Evolutionary conservation across 2,113 vertebrate species (phyloP), one percentile per base, ranked within the genome.

Genomic region (Sterrhoptilus dennistouni): DNA sequence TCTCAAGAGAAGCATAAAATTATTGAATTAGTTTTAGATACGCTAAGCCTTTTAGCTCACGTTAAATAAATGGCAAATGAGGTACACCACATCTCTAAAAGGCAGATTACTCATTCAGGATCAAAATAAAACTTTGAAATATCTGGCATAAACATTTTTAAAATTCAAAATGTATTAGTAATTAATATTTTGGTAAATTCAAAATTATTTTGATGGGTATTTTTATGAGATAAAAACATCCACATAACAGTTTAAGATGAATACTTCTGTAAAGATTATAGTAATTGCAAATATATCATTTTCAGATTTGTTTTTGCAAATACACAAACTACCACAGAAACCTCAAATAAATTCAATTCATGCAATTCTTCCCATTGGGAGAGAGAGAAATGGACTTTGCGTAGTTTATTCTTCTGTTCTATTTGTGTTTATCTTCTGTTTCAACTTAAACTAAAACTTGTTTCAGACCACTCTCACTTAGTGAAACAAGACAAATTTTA

Each of bases 1-100:
- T 76, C 76, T 91, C 74, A 87, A 87, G 63, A 94, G 85, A 70
- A 82, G 59, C 54, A 85, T 61, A 80, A 90, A 86, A 83, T 81
- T 50, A 83, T 77, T 86, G 56, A 90, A 66, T 96, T 86, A 60
- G 44, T 90, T 92, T 87, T 81, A 89, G 61, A 78, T 70, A 60
- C 8, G 36, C 53, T 92, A 87, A 93, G 77, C 65, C 53, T 87
- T 93, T 91, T 88, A 85, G 74, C 65, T 89, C 27, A 49, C 23
- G 53, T 72, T 57, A 87, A 82, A 94, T 75, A 59, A 60, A 63
- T 24, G 75, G 63, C 20, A 93, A 91, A 77, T 40, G 53, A 91
- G 36, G 60, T 40, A n/a, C 21, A 52, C 17, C 14, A 20, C 54
- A 40, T 50, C 35, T 79, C 81, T 83, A 70, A 90, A 83, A 85